phyloP scores from a whole-genome alignment of 2,888 invertebrate species.

The Erynnis tages region DNA sequence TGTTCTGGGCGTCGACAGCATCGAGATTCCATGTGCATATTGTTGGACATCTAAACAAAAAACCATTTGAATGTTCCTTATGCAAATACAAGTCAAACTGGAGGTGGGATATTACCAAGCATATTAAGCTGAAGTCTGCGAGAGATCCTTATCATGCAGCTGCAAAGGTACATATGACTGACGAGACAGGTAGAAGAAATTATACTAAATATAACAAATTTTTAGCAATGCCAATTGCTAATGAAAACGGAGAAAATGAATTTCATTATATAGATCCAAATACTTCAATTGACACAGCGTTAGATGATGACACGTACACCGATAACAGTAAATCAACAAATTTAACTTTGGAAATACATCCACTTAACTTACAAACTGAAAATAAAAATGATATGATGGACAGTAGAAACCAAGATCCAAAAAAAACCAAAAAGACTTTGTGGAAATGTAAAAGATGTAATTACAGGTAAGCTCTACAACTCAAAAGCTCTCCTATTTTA shows the following conservation, averaged over 20 bases:
- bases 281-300: constrained; percentile 61
- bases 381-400: constrained; percentile 47
- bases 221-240: constrained; percentile 84
- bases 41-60: constrained; percentile 94
- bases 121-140: constrained; percentile 94
- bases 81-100: constrained; percentile 97
- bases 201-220: constrained; percentile 97
- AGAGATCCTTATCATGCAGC: constrained; percentile 90
- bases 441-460: constrained; percentile 96
- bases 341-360: constrained; percentile 80
- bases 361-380: constrained; percentile 81
- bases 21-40: constrained; percentile 97
- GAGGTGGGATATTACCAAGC: constrained; percentile 98
- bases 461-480: constrained; percentile 85
- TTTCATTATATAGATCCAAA: constrained; percentile 70
- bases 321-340: constrained; percentile 64
- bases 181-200: constrained; percentile 94
- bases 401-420: constrained; percentile 55
- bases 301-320: constrained; percentile 76
- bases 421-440: constrained; percentile 85
- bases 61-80: constrained; percentile 96
- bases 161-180: constrained; percentile 93
- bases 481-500: too few relatives aligned
- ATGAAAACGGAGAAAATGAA: constrained; percentile 78
- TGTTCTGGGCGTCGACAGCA: constrained; percentile 95